These are phyloP conservation scores for Cyprinella venusta DNA, from an alignment of 2,797 vertebrate genomes.

Conservation along the genomic window DNA sequence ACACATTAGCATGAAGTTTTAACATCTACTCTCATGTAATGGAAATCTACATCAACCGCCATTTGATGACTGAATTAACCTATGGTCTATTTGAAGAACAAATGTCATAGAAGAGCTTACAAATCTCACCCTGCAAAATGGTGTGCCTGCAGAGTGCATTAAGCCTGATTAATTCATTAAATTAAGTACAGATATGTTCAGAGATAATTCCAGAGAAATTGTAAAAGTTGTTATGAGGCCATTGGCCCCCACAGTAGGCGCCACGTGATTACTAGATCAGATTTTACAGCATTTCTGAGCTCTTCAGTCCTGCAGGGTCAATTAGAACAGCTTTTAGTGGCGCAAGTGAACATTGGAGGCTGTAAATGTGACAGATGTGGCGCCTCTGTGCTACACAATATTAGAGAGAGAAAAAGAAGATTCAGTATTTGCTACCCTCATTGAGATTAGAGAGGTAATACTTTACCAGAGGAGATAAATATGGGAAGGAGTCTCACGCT, in stretches of 20 bases:
- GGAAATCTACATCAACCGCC: background rate
- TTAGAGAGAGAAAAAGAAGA: conserved; percentile 26
- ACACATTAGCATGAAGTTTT: too few species aligned
- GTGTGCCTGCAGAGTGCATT: background rate
- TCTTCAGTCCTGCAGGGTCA: conserved; percentile 28
- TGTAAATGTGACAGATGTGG: conserved; percentile 42
- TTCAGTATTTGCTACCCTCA: conserved; percentile 35
- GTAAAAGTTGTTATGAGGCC: conserved; percentile 15
- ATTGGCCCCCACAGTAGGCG: background rate
- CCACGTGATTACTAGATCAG: conserved; percentile 46
- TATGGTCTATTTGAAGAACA: background rate
- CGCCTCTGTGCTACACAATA: conserved; percentile 13
- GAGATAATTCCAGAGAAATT: conserved; percentile 33
- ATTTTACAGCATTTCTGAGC: conserved; percentile 37
- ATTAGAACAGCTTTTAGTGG: conserved; percentile 47
- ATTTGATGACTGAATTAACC: background rate
- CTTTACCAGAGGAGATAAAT: conserved; percentile 22
- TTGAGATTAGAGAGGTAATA: conserved; percentile 45
- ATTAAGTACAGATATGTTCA: conserved; percentile 19
- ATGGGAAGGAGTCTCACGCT: conserved; percentile 10
- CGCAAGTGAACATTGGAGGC: conserved; percentile 15
- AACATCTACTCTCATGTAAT: too few species aligned
- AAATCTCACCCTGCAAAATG: background rate
- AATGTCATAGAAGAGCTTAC: conserved; percentile 1
- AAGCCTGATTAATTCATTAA: conserved; percentile 41